Percentiles rank a stretch among this genome's conserved stretches.
Evolutionary conservation across 2,797 vertebrate genomes (phyloP).

Genomic region (Heteromormyrus szaboi): DNA sequence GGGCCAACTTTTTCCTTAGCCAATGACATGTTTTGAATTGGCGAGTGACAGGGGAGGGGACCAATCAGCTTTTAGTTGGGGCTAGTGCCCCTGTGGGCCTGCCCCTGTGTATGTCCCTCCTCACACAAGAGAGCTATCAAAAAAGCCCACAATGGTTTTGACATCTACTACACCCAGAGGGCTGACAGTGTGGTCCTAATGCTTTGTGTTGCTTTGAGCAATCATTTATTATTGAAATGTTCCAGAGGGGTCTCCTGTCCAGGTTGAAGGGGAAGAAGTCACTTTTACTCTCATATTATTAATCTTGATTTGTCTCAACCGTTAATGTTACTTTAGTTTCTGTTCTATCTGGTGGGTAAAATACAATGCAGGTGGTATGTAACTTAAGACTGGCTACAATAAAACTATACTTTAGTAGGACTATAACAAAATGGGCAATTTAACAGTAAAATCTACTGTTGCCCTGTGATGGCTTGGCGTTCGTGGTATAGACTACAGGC

Average conservation of each 20-base stretch:
- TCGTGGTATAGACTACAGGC: neutral
- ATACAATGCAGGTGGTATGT: neutral
- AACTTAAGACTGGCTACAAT: neutral
- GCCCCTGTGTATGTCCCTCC: neutral
- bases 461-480: neutral
- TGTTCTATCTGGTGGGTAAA: neutral
- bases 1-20: neutral
- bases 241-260: slow-evolving; percentile 34
- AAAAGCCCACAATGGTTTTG: slow-evolving; percentile 46
- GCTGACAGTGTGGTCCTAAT: slow-evolving; percentile 56
- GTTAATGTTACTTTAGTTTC: neutral
- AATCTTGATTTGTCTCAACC: neutral
- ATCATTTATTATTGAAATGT: slow-evolving; percentile 58
- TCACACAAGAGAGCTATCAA: neutral
- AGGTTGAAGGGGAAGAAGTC: slow-evolving; percentile 14
- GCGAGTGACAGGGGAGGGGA: neutral
- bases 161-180: slow-evolving; percentile 44
- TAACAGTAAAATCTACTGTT: neutral
- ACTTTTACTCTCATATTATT: neutral
- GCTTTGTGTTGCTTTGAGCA: slow-evolving; percentile 50
- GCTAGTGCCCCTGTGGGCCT: neutral
- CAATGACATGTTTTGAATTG: neutral
- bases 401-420: neutral
- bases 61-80: neutral
- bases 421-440: neutral